A percentile compares a stretch with the other conserved stretches of the same genome.
Conservation (phyloP, 2,888 invertebrate genomes). For the Cosmia trapezina region DNA sequence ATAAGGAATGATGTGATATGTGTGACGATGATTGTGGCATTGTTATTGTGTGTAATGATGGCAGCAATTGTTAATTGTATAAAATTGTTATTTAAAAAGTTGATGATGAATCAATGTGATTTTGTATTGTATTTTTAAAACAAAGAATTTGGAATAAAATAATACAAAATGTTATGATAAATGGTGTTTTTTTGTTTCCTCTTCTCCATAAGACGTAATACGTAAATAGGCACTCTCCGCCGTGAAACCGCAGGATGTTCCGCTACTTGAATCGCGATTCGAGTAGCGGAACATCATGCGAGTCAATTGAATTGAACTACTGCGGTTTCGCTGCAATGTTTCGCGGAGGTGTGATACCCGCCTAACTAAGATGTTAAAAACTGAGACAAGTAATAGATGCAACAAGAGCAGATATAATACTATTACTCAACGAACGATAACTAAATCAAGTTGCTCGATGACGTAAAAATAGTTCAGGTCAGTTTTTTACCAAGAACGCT, state of each 20-base stretch:
- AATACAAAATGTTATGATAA: slow-evolving; percentile 75
- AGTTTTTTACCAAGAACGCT: slow-evolving; percentile 34
- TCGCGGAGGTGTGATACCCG: no score
- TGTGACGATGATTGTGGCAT: slow-evolving; percentile 77
- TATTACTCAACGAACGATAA: slow-evolving; percentile 44
- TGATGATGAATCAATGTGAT: slow-evolving; percentile 80
- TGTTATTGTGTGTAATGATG: slow-evolving; percentile 74
- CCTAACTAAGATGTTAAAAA: not conserved
- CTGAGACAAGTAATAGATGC: slow-evolving; percentile 15
- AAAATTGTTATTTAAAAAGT: slow-evolving; percentile 78
- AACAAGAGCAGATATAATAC: slow-evolving; percentile 22
- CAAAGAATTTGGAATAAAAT: slow-evolving; percentile 81
- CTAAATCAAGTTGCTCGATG: slow-evolving; percentile 33
- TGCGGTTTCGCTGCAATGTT: no score
- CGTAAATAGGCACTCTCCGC: not conserved
- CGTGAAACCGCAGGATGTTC: no score
- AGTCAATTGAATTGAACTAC: no score
- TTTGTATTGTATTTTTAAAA: slow-evolving; percentile 84
- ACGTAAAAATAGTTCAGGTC: slow-evolving; percentile 31
- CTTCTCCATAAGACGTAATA: not conserved
- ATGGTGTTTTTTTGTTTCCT: slow-evolving; percentile 61
- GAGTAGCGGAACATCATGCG: no score
- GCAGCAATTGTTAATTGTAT: slow-evolving; percentile 77
- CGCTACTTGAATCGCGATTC: no score
- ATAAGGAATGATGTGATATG: slow-evolving; percentile 83